Percentiles rank a stretch among this genome's conserved stretches.
These are phyloP conservation scores for Melopsittacus undulatus DNA, from an alignment of 2,797 vertebrate genomes.

Conservation along the genomic window DNA sequence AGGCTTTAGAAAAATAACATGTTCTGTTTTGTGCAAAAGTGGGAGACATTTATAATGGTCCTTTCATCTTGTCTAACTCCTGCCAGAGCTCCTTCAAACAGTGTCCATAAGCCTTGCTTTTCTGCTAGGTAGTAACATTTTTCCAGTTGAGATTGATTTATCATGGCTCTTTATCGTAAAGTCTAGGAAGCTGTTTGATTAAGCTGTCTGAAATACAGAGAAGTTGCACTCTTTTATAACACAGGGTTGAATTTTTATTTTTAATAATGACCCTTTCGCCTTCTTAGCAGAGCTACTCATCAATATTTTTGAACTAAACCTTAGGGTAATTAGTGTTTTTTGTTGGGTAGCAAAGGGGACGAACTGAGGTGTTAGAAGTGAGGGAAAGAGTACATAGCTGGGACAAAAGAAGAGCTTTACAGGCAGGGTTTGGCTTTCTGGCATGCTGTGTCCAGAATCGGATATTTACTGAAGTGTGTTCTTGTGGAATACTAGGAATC, in stretches of 20 bases:
- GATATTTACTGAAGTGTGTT: rapidly evolving
- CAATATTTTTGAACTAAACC: not conserved
- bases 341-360: not conserved
- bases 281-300: no score
- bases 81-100: not conserved
- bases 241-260: not conserved
- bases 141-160: not conserved
- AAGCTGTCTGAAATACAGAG: not conserved
- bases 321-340: not conserved
- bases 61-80: not conserved
- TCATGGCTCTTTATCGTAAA: not conserved
- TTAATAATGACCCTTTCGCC: not conserved
- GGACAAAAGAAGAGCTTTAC: not conserved
- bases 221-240: not conserved
- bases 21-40: not conserved
- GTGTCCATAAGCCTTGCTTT: not conserved
- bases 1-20: not conserved
- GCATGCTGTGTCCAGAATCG: rapidly evolving
- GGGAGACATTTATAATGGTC: not conserved
- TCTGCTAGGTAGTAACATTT: not conserved
- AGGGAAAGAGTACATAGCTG: no score
- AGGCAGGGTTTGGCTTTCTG: not conserved
- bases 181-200: not conserved
- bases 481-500: not conserved
- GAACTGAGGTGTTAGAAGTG: not conserved